A percentile compares a stretch with the other conserved stretches of the same genome.
phyloP scores from a whole-genome alignment of 2,888 invertebrate genomes.

The Epinotia ramella region DNA sequence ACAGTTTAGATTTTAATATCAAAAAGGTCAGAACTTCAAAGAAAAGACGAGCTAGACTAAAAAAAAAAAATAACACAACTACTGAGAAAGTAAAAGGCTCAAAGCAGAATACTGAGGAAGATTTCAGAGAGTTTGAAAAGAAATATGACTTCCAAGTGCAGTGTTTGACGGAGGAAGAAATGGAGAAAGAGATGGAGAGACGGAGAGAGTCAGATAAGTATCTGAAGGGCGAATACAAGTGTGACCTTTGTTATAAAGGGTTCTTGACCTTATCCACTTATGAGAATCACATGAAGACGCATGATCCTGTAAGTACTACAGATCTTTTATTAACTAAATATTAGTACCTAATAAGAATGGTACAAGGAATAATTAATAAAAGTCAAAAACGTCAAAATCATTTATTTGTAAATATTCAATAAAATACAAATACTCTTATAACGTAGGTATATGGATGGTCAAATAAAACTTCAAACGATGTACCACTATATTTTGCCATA shows the following conservation, averaged over 20 bases:
- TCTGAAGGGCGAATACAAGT: conserved; percentile 24
- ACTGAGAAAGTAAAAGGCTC: not conserved
- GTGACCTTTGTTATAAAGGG: conserved; percentile 29
- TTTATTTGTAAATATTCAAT: too few relatives aligned
- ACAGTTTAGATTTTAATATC: not conserved
- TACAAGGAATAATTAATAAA: too few relatives aligned
- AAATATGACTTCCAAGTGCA: conserved; percentile 33
- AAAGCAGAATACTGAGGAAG: conserved; percentile 5
- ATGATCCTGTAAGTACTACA: conserved; percentile 60
- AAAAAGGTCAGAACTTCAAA: not conserved
- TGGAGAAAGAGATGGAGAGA: conserved; percentile 23
- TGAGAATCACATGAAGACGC: conserved; percentile 70
- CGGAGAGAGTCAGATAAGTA: conserved; percentile 29
- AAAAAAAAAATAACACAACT: not conserved
- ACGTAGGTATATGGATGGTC: too few relatives aligned
- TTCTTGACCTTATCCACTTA: conserved; percentile 9
- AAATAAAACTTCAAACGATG: too few relatives aligned
- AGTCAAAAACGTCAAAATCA: too few relatives aligned
- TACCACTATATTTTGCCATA: too few relatives aligned
- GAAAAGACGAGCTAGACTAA: not conserved
- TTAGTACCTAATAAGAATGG: too few relatives aligned
- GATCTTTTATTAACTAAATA: too few relatives aligned
- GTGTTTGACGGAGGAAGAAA: conserved; percentile 22
- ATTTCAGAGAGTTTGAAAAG: conserved; percentile 34
- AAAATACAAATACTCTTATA: too few relatives aligned